phyloP scores from a whole-genome alignment of 2,888 invertebrate genomes.

The Oxyteleia sp. region DNA sequence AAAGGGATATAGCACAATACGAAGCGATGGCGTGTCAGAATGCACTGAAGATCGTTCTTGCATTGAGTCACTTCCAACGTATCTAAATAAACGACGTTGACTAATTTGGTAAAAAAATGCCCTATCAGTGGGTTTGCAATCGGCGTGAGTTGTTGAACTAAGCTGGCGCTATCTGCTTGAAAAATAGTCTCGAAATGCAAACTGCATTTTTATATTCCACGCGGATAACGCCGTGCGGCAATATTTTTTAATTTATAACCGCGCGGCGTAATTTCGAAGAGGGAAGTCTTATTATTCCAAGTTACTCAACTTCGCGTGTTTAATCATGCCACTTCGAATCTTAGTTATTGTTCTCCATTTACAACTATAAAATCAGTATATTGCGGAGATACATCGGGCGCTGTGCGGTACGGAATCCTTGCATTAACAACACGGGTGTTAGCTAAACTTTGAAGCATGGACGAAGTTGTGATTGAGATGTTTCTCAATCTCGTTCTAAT shows the following conservation, averaged over 20 bases:
- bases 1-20: constrained; percentile 82
- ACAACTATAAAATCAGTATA: constrained; percentile 61
- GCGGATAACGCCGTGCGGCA: constrained; percentile 38
- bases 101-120: constrained; percentile 82
- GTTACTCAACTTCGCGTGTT: constrained; percentile 43
- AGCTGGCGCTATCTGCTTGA: constrained; percentile 49
- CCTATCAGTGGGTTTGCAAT: constrained; percentile 53
- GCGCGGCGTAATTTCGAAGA: constrained; percentile 21
- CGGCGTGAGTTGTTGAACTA: constrained; percentile 53
- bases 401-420: constrained; percentile 71
- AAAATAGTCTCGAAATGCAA: constrained; percentile 59
- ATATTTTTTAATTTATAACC: constrained; percentile 55
- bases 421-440: constrained; percentile 83
- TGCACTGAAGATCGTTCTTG: constrained; percentile 86
- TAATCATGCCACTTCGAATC: constrained; percentile 56
- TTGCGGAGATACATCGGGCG: constrained; percentile 56
- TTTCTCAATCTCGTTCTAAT: constrained; percentile 74
- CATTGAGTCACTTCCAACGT: constrained; percentile 82
- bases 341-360: constrained; percentile 64
- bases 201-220: constrained; percentile 36
- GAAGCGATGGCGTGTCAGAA: constrained; percentile 85
- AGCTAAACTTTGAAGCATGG: constrained; percentile 83
- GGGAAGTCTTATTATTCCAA: constrained; percentile 47
- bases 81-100: constrained; percentile 84
- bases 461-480: constrained; percentile 82